A percentile compares a stretch with the other conserved stretches of the same genome.
These are phyloP conservation scores for Cetoscarus ocellatus DNA, from an alignment of 2,797 vertebrate species.

Conservation along the genomic window DNA sequence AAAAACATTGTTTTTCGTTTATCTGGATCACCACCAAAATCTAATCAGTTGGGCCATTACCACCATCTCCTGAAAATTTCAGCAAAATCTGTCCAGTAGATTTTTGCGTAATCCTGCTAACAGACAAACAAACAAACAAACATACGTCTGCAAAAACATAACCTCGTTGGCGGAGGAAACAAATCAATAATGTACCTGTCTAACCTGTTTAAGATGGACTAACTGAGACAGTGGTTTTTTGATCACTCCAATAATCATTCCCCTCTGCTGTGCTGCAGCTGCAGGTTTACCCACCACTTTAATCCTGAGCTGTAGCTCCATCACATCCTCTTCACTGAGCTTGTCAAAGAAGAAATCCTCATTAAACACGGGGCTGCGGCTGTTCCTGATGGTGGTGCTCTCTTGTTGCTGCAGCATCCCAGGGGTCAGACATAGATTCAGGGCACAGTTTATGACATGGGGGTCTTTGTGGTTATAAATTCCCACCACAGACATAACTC, in stretches of 20 bases:
- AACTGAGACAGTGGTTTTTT: constrained; percentile 74
- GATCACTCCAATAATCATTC: constrained; percentile 65
- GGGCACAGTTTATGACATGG: constrained; percentile 66
- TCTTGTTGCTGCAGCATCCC: constrained; percentile 79
- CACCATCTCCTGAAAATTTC: no score
- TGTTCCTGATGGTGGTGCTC: constrained; percentile 78
- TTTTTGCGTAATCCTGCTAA: no score
- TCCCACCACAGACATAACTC: constrained; percentile 76
- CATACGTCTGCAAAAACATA: no score
- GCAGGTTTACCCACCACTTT: constrained; percentile 80
- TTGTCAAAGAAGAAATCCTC: constrained; percentile 84
- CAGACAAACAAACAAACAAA: no score
- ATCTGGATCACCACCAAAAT: no score
- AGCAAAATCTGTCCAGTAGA: no score
- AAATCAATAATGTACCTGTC: background rate
- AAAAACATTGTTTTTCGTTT: no score
- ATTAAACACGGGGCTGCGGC: constrained; percentile 76
- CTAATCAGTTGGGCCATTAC: no score
- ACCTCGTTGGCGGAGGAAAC: no score
- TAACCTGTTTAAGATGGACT: constrained; percentile 38
- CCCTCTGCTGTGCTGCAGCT: constrained; percentile 66
- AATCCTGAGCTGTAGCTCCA: constrained; percentile 71
- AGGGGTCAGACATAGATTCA: constrained; percentile 77
- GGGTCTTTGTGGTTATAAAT: constrained; percentile 52
- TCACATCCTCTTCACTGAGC: constrained; percentile 65